These are phyloP conservation scores for Tachycineta bicolor DNA, from an alignment of 2,113 vertebrate genomes.

Conservation along the genomic window DNA sequence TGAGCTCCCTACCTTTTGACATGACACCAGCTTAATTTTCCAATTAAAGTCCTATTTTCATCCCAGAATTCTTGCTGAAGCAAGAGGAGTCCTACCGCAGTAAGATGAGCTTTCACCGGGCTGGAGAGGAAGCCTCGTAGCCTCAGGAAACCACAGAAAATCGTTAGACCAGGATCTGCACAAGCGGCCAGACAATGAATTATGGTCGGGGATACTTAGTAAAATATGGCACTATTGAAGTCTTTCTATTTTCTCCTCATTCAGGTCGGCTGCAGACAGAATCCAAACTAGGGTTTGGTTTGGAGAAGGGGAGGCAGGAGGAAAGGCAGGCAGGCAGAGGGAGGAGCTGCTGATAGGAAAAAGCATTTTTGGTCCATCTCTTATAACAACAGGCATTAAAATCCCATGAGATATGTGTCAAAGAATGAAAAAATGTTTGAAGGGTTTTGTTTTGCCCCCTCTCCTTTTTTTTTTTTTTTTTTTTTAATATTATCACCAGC, in stretches of 20 bases:
- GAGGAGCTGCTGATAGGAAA: neutral
- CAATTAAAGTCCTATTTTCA: neutral
- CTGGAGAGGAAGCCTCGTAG: neutral
- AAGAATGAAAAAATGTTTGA: neutral
- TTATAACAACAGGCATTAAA: neutral
- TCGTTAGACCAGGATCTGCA: neutral
- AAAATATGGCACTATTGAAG: neutral
- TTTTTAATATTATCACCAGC: neutral
- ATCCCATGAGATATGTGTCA: rapidly evolving
- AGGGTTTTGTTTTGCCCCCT: neutral
- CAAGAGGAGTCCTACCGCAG: neutral
- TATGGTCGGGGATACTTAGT: neutral
- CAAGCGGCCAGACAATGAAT: neutral
- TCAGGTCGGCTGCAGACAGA: neutral
- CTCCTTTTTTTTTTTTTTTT: too few relatives aligned
- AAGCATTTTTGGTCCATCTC: neutral
- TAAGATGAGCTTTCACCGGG: neutral
- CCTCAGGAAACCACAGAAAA: neutral
- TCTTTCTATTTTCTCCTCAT: neutral
- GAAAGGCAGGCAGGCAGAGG: neutral
- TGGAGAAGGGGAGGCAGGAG: neutral
- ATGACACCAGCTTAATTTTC: neutral
- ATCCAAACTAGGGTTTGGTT: neutral
- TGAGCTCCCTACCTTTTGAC: neutral
- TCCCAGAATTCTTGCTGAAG: neutral